Percentiles rank a stretch among this genome's conserved stretches.
Evolutionary conservation across 2,888 invertebrate species (phyloP).

Genomic region (Netelia melanura): DNA sequence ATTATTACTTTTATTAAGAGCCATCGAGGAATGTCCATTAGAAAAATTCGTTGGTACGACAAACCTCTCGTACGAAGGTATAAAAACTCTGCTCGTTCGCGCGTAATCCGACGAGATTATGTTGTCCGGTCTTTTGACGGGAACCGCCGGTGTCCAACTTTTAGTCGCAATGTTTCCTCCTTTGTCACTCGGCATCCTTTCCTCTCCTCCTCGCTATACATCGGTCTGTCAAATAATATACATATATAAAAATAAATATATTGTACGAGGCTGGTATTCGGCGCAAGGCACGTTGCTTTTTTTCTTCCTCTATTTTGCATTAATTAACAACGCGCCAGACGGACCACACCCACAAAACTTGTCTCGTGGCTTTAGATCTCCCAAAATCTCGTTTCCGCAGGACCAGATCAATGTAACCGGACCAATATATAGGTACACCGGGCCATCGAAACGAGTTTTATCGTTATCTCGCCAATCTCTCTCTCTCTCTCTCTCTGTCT

Average conservation of each 20-base stretch:
- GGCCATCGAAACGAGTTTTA: constrained; percentile 41
- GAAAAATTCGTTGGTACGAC: not conserved
- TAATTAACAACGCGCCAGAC: not conserved
- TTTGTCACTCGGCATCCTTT: constrained; percentile 54
- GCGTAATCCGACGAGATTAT: constrained; percentile 76
- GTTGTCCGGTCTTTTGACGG: constrained; percentile 71
- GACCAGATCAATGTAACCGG: constrained; percentile 34
- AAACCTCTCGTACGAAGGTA: constrained; percentile 77
- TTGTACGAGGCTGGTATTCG: not conserved
- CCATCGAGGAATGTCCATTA: not conserved
- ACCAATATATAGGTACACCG: constrained; percentile 4
- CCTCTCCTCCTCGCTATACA: not conserved
- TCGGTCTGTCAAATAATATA: constrained; percentile 11
- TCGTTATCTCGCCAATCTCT: constrained; percentile 45
- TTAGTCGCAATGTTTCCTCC: constrained; percentile 53
- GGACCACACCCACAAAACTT: constrained; percentile 13
- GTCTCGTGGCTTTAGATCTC: constrained; percentile 32
- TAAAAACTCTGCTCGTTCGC: constrained; percentile 67
- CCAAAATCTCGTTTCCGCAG: constrained; percentile 23
- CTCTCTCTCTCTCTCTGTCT: not conserved
- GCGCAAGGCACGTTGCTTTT: not conserved
- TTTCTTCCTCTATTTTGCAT: not conserved
- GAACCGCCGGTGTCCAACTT: constrained; percentile 73
- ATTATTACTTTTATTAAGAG: constrained; percentile 1
- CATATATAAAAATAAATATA: not conserved